phyloP scores from a whole-genome alignment of 2,888 invertebrate genomes.

The Eucera pruinosa region DNA sequence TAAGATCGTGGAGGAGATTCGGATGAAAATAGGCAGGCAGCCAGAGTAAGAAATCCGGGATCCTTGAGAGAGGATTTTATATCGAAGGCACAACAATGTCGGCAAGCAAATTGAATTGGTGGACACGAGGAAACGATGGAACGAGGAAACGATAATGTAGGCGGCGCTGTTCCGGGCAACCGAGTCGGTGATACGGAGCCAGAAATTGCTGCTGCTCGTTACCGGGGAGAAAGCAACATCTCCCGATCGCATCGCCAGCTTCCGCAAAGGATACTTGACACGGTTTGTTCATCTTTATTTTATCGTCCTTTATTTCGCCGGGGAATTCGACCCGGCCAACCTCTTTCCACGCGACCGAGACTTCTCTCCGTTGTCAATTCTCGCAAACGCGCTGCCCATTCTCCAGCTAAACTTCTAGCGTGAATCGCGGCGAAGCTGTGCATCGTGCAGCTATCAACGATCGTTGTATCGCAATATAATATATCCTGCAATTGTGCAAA shows the following conservation, averaged over 20 bases:
- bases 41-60: conserved; percentile 39
- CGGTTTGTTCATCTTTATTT: conserved; percentile 29
- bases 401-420: too few species aligned
- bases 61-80: conserved; percentile 32
- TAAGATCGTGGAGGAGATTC: conserved; percentile 25
- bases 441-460: too few species aligned
- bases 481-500: too few species aligned
- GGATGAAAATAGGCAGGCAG: conserved; percentile 39
- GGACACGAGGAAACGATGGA: conserved; percentile 41
- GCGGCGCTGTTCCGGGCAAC: too few species aligned
- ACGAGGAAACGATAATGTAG: too few species aligned
- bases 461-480: too few species aligned
- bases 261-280: conserved; percentile 9
- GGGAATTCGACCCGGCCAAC: too few species aligned
- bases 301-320: conserved; percentile 12
- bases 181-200: conserved; percentile 21
- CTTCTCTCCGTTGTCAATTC: too few species aligned
- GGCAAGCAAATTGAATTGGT: conserved; percentile 46
- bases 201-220: conserved; percentile 35
- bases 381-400: too few species aligned
- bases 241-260: conserved; percentile 1
- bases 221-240: conserved; percentile 36
- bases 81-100: conserved; percentile 41
- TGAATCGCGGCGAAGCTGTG: too few species aligned
- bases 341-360: too few species aligned